Conservation (phyloP, 2,113 vertebrate genomes). For the Cyanistes caeruleus region DNA sequence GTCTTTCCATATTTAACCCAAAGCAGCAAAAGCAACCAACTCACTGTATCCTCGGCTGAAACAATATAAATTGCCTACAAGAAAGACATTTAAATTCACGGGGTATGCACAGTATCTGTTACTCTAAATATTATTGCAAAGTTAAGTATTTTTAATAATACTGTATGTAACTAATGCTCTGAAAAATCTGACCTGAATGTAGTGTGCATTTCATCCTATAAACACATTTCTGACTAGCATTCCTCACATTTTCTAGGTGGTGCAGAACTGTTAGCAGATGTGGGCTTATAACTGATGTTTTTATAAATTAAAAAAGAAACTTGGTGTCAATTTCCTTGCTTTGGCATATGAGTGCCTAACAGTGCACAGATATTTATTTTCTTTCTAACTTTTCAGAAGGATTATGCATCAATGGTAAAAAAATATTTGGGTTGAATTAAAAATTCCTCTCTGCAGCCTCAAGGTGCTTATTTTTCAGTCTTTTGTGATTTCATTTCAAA, state of each 20-base stretch:
- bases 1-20: constrained; percentile 32
- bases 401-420: not conserved
- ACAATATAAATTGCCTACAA: not conserved
- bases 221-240: not conserved
- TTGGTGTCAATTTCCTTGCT: not conserved
- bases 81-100: not conserved
- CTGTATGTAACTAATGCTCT: not conserved
- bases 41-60: not conserved
- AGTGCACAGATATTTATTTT: not conserved
- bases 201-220: not conserved
- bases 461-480: constrained; percentile 8
- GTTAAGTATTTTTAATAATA: not conserved
- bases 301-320: not conserved
- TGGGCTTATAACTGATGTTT: not conserved
- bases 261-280: not conserved
- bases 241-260: not conserved
- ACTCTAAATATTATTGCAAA: not conserved
- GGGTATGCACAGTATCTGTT: not conserved
- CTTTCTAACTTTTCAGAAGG: not conserved
- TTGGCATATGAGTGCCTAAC: not conserved
- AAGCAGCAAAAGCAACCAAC: not conserved
- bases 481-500: not conserved
- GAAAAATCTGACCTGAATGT: not conserved
- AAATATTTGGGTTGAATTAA: not conserved
- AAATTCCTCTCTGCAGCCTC: not conserved